Evolutionary conservation across 2,797 vertebrate species (phyloP).

Genomic region (Apogon talboti): DNA sequence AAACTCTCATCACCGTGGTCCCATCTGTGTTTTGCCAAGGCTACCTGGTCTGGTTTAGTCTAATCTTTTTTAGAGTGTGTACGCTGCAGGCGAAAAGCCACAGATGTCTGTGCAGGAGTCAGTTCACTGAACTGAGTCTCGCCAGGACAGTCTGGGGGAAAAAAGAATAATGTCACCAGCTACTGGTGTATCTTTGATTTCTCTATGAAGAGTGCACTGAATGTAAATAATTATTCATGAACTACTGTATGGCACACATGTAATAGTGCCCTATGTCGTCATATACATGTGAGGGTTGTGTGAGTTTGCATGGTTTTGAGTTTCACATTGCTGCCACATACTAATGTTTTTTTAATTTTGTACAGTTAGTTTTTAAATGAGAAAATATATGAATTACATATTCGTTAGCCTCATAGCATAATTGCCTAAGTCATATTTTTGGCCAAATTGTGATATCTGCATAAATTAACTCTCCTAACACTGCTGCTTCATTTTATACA

Average conservation of each 20-base stretch:
- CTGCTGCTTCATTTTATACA: too few relatives aligned
- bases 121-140: conserved; percentile 39
- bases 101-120: conserved; percentile 61
- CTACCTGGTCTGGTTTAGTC: conserved; percentile 55
- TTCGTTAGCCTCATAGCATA: too few relatives aligned
- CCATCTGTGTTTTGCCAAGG: conserved; percentile 57
- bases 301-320: too few relatives aligned
- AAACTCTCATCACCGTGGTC: conserved; percentile 34
- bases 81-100: conserved; percentile 59
- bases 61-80: conserved; percentile 59
- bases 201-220: conserved; percentile 5
- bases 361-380: too few relatives aligned
- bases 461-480: too few relatives aligned
- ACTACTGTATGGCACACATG: not conserved
- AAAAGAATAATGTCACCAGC: conserved; percentile 12
- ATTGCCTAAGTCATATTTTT: too few relatives aligned
- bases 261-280: too few relatives aligned
- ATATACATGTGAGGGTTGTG: too few relatives aligned
- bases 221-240: not conserved
- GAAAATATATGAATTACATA: too few relatives aligned
- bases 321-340: too few relatives aligned
- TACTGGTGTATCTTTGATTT: conserved; percentile 11
- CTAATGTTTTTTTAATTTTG: too few relatives aligned
- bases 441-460: too few relatives aligned
- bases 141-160: not conserved